Evolutionary conservation across 2,888 invertebrate genomes (phyloP), one percentile per base, ranked within the genome.

Genomic region (Fabriciana adippe): DNA sequence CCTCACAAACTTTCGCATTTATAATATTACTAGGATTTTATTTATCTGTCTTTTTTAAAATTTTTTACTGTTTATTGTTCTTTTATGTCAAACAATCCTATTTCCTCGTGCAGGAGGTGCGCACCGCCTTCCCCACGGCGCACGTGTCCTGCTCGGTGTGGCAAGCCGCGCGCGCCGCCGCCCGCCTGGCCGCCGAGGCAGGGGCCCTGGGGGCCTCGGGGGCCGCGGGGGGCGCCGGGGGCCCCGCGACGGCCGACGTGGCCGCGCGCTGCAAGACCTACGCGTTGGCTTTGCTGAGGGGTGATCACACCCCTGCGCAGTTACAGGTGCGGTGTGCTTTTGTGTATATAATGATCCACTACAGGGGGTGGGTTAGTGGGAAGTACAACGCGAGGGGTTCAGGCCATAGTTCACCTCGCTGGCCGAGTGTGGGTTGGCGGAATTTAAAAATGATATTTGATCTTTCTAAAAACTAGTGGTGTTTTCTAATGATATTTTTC

Each of bases 101-200:
- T 11, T 2, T 51, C 62, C 14, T 61, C 6, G 26, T 14, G 0
- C 82, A 92, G 92, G 74, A 83, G 26, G 89, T 89, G 2, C 80
- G 87, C 1, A 31, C 80, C 0, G 90, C 91, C 68, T 93, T 93
- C 73, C 92, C 92, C 0, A 54, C 79, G 0, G 87, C 91, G 0
- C 92, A 93, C 84, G 89, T 92, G 74, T 89, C 92, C 14, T 88
- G 89, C 68, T 90, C 88, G 0, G 91, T 92, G 70, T 93, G 92
- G 91, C 93, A 93, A 60, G 90, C 89, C 62, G 75, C 90, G 1
- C 79, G 86, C 0, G 86, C 89, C 2, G 78, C 81, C 5, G 85
- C 84, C 0, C 72, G 79, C 1, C 76, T 79, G 1, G 77, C 81
- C 18, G 67, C 67, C 0, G 83, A 79, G 8, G 68, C 67, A 3